Conservation (phyloP, 2,113 vertebrate species). For the Pterocles orientalis region DNA sequence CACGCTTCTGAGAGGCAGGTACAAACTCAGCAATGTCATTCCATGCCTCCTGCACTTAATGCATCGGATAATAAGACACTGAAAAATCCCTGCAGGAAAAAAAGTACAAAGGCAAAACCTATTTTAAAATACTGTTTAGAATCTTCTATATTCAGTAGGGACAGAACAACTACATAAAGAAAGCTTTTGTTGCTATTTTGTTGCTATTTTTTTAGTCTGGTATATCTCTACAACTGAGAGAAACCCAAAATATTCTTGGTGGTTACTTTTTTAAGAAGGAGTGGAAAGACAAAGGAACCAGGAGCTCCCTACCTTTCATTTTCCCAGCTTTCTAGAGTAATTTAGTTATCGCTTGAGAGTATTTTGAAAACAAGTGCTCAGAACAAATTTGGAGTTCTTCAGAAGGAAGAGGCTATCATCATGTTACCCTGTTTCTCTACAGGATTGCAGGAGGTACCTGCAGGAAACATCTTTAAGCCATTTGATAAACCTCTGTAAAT, state of each 20-base stretch:
- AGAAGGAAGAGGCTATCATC: not conserved
- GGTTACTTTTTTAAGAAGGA: not conserved
- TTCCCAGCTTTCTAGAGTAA: not conserved
- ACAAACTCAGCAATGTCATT: not conserved
- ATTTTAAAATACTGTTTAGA: not conserved
- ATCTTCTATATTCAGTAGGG: not conserved
- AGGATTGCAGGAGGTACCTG: not conserved
- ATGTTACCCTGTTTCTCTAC: not conserved
- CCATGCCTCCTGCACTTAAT: fast-evolving
- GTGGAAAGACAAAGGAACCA: not conserved
- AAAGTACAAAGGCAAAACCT: not conserved
- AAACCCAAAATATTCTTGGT: not conserved
- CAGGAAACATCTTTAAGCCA: not conserved
- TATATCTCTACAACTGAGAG: not conserved
- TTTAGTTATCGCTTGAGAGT: not conserved
- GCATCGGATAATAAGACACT: fast-evolving
- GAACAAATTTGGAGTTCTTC: not conserved
- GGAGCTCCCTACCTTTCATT: not conserved
- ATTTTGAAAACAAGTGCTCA: not conserved
- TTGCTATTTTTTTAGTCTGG: not conserved
- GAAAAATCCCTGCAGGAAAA: not conserved
- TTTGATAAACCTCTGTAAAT: not conserved
- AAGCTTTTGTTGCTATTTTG: not conserved
- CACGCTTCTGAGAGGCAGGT: not conserved
- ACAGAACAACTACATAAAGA: not conserved